Evolutionary conservation across 1,140 invertebrate species (phyloP).

Genomic region (Colletes gigas): DNA sequence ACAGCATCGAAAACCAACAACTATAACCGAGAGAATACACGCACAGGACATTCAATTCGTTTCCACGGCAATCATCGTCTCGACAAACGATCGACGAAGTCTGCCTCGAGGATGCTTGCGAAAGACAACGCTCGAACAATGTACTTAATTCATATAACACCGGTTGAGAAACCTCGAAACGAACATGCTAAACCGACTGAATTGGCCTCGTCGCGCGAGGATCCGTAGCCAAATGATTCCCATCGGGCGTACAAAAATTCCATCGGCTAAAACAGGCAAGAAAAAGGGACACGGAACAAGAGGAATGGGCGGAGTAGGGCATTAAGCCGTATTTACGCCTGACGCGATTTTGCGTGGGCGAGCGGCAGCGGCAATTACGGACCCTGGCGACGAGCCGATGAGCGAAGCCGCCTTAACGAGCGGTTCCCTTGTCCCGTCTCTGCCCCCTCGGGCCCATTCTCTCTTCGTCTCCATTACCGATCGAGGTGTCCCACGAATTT

Average conservation of each 20-base stretch:
- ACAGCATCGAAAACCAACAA: too few species aligned
- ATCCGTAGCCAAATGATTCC: not conserved
- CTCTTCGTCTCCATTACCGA: slow-evolving; percentile 53
- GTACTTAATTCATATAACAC: too few species aligned
- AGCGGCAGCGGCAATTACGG: slow-evolving; percentile 61
- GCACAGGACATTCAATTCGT: too few species aligned
- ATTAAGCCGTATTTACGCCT: slow-evolving; percentile 66
- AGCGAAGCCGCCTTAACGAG: slow-evolving; percentile 63
- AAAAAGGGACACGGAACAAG: slow-evolving; percentile 2
- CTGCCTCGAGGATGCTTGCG: too few species aligned
- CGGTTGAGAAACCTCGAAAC: too few species aligned
- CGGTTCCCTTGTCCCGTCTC: not conserved
- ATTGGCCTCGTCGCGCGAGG: too few species aligned
- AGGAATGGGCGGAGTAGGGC: slow-evolving; percentile 32
- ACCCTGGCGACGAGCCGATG: slow-evolving; percentile 49
- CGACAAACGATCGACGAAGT: too few species aligned
- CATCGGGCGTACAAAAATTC: not conserved
- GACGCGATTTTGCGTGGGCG: slow-evolving; percentile 65
- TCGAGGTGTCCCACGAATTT: slow-evolving; percentile 66
- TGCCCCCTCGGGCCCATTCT: not conserved
- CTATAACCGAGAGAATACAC: too few species aligned
- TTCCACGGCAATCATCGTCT: too few species aligned
- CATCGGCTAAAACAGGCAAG: not conserved
- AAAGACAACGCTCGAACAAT: too few species aligned
- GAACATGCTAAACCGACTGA: not conserved